Evolutionary conservation across 2,113 vertebrate species (phyloP).

Genomic region (Paralichthys olivaceus): DNA sequence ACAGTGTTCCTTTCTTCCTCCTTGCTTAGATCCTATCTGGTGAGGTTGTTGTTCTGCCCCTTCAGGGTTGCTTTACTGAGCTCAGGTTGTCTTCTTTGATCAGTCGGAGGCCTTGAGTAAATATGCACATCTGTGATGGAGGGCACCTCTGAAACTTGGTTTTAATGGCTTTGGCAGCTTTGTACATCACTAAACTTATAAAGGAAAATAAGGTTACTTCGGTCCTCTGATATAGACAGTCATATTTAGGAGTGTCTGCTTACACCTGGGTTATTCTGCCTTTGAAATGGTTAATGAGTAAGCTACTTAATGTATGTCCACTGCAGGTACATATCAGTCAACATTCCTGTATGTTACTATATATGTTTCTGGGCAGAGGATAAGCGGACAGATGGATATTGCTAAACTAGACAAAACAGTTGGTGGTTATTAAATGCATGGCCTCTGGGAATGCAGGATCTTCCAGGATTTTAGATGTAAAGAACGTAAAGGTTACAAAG

Average conservation of each 20-base stretch:
- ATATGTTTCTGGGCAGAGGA: background rate
- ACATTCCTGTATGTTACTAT: background rate
- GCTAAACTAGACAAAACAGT: too few species aligned
- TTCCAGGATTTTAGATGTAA: too few species aligned
- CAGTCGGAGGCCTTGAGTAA: background rate
- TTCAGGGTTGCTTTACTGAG: background rate
- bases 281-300: too few species aligned
- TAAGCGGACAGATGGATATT: too few species aligned
- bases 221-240: background rate
- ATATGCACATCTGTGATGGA: slow-evolving; percentile 6
- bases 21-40: background rate
- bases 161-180: background rate
- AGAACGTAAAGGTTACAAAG: too few species aligned
- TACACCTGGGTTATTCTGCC: background rate
- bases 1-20: background rate
- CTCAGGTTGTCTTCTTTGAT: slow-evolving; percentile 10
- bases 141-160: background rate
- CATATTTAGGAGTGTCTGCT: background rate
- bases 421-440: too few species aligned
- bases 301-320: too few species aligned
- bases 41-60: background rate
- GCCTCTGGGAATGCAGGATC: too few species aligned
- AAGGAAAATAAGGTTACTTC: background rate
- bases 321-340: too few species aligned
- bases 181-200: background rate